Evolutionary conservation across 2,888 invertebrate species (phyloP), one percentile per base, ranked within the genome.

Genomic region (Oscheius sp.): DNA sequence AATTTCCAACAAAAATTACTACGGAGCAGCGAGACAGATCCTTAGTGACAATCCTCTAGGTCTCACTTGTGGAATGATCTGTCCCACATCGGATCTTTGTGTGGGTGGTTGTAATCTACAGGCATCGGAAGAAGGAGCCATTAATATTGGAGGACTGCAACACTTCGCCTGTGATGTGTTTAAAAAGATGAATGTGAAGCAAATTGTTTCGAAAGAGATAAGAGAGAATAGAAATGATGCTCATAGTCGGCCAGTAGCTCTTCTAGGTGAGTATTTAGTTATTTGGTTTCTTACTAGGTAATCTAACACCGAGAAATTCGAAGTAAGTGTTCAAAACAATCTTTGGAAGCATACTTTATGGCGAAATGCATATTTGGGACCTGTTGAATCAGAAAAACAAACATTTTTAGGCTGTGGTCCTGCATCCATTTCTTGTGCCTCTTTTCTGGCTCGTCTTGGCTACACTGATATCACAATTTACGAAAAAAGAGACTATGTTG

Each of bases 81-180:
- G 97, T 81, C 97, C 97, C 1, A 97, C 97, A 0, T 95, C 95
- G 86, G 97, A 98, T 87, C 90, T 98, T 0, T 98, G 97, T 87
- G 96, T 96, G 0, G 97, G 97, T 0, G 95, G 95, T 0, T 98
- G 97, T 87, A 98, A 98, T 88, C 89, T 98, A 9, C 74, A 93
- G 85, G 97, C 95, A 0, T 91, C 92, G 9, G 98, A 98, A 87
- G 96, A 97, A 87, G 98, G 98, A 0, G 92, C 96, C 0, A 98
- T 98, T 81, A 98, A 98, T 86, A 98, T 98, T 81, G 96, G 97
- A 0, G 98, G 98, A 0, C 89, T 98, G 36, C 98, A 98, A 87
- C 97, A 98, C 85, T 98, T 93, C 87, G 95, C 97, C 56, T 93
- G 94, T 1, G 96, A 98, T 86, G 72, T 80, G 24, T 97, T 97